Evolutionary conservation across 2,113 vertebrate genomes (phyloP).

Genomic region (Rhinoderma darwinii): DNA sequence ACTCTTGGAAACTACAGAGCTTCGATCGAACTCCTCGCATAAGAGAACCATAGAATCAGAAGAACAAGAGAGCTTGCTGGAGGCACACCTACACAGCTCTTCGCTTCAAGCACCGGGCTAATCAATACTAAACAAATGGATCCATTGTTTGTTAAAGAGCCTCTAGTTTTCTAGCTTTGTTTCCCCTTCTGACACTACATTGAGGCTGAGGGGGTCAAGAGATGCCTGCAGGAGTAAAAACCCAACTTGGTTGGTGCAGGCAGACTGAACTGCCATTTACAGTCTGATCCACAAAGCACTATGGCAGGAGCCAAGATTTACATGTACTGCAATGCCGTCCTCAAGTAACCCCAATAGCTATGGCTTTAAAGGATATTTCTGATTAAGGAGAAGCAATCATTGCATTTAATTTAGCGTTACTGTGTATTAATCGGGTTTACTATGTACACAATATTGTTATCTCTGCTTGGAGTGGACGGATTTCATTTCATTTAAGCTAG

Average conservation of each 20-base stretch:
- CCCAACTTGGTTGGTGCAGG: not conserved
- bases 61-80: not conserved
- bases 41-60: constrained; percentile 1
- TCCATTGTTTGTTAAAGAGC: constrained; percentile 22
- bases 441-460: constrained; percentile 5
- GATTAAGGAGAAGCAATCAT: constrained; percentile 29
- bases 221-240: not conserved
- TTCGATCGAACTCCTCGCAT: not conserved
- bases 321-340: constrained; percentile 3
- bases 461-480: not conserved
- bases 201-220: constrained; percentile 20
- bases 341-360: constrained; percentile 23
- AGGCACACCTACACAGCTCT: constrained; percentile 42
- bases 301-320: not conserved
- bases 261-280: not conserved
- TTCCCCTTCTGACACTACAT: not conserved
- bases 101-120: constrained; percentile 1
- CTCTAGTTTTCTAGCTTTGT: constrained; percentile 18
- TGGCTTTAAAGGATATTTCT: constrained; percentile 27
- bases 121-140: constrained; percentile 50
- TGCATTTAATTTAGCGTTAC: constrained; percentile 11
- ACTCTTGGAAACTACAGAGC: constrained; percentile 27
- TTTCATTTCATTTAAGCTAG: not conserved
- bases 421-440: constrained; percentile 1
- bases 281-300: not conserved